Percentiles rank a stretch among this genome's conserved stretches.
Conservation (phyloP, 2,888 invertebrate species). For the Melanargia galathea region DNA sequence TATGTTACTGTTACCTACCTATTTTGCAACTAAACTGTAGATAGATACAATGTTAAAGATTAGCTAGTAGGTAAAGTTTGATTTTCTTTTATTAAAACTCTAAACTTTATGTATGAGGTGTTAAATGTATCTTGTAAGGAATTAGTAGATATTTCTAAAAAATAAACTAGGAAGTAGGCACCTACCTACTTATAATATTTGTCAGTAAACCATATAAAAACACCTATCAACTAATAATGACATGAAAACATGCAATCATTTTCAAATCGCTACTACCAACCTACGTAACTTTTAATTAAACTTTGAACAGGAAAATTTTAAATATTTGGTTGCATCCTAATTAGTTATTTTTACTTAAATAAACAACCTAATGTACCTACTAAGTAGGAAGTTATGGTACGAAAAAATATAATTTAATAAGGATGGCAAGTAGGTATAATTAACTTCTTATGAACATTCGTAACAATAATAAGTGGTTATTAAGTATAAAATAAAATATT, state of each 20-base stretch:
- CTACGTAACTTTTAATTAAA: neutral
- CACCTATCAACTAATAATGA: neutral
- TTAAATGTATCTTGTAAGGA: too few species aligned
- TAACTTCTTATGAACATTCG: neutral
- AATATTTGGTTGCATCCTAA: neutral
- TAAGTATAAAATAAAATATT: neutral
- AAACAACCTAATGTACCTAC: neutral
- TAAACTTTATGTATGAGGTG: too few species aligned
- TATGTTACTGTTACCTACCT: too few species aligned
- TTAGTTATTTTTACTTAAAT: neutral
- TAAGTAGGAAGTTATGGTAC: neutral
- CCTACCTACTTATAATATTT: neutral
- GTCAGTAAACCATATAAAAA: too few species aligned
- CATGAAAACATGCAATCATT: slow-evolving; percentile 8
- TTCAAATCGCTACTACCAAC: neutral
- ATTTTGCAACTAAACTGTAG: too few species aligned
- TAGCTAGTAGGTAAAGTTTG: too few species aligned
- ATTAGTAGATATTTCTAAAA: neutral
- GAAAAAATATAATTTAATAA: neutral
- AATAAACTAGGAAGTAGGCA: too few species aligned
- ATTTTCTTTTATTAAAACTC: too few species aligned
- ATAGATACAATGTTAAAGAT: too few species aligned
- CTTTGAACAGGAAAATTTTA: neutral
- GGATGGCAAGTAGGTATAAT: too few species aligned
- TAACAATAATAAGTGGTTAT: neutral